Evolutionary conservation across 1,140 invertebrate genomes (phyloP).

Genomic region (Melanaphis sacchari): DNA sequence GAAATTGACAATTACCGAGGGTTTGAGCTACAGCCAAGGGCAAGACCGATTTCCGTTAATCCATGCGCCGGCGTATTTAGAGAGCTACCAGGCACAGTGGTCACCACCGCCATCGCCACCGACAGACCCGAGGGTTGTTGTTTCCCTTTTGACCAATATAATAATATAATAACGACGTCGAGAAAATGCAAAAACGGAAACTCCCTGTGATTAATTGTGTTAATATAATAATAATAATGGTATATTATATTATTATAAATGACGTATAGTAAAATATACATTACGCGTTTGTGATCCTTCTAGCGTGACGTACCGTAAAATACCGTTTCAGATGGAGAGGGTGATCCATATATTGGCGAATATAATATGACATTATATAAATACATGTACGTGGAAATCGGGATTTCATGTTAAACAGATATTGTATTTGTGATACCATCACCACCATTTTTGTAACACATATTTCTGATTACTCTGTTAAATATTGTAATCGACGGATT

Average conservation of each 20-base stretch:
- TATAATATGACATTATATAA: neutral
- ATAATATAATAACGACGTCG: conserved; percentile 24
- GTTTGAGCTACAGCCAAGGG: neutral
- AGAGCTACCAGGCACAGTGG: neutral
- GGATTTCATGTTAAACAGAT: neutral
- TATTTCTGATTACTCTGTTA: neutral
- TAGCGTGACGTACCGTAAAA: conserved; percentile 14
- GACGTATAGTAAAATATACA: neutral
- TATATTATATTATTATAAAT: conserved; percentile 13
- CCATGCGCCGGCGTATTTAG: neutral
- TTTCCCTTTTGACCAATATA: neutral
- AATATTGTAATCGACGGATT: neutral
- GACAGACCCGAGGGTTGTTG: neutral
- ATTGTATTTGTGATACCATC: neutral
- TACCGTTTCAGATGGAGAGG: neutral
- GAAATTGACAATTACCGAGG: conserved; percentile 55
- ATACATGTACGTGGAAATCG: neutral
- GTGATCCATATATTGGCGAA: neutral
- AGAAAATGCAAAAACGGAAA: conserved; percentile 32
- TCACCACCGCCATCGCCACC: neutral
- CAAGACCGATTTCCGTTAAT: conserved; percentile 40
- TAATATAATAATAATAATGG: conserved; percentile 35
- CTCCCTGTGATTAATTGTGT: conserved; percentile 28
- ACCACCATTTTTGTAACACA: neutral
- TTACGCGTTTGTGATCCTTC: neutral